A percentile compares a stretch with the other conserved stretches of the same genome.
phyloP scores from a whole-genome alignment of 2,888 invertebrate genomes.

The Amiota minor region DNA sequence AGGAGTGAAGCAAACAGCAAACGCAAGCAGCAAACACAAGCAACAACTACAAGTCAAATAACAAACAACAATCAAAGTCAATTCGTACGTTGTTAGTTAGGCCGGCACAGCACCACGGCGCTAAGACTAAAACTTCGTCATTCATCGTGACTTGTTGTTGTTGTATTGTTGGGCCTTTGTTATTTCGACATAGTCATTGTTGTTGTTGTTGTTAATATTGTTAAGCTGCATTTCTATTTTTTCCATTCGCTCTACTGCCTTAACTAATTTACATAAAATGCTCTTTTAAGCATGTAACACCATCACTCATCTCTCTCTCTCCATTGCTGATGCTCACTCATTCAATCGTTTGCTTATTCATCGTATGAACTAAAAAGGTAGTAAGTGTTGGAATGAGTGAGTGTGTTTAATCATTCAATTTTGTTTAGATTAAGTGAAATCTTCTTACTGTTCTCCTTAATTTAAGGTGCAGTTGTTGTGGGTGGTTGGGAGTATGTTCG shows the following conservation, averaged over 20 bases:
- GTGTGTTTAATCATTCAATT: no score
- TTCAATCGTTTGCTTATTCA: no score
- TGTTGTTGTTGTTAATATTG: slow-evolving; percentile 33
- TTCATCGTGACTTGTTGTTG: slow-evolving; percentile 12
- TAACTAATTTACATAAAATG: slow-evolving; percentile 55
- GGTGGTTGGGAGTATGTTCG: no score
- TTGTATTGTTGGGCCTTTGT: slow-evolving; percentile 52
- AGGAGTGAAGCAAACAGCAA: slow-evolving; percentile 7
- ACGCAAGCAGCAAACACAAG: neutral
- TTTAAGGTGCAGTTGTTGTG: no score
- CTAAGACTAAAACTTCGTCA: neutral
- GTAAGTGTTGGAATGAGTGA: no score
- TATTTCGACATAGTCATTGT: slow-evolving; percentile 61
- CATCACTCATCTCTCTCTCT: slow-evolving; percentile 13
- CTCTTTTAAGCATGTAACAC: slow-evolving; percentile 21
- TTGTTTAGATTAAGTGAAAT: no score
- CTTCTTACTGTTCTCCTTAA: no score
- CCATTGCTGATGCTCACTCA: no score
- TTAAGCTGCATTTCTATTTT: slow-evolving; percentile 19
- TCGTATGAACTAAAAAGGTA: no score
- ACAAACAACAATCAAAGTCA: slow-evolving; percentile 16
- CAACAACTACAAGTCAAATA: no score
- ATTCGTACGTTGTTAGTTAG: neutral
- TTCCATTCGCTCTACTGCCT: slow-evolving; percentile 57
- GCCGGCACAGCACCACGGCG: neutral